Base-by-base conservation (phyloP, 2,888 invertebrate genomes). In the Limnephilus auricula region DNA sequence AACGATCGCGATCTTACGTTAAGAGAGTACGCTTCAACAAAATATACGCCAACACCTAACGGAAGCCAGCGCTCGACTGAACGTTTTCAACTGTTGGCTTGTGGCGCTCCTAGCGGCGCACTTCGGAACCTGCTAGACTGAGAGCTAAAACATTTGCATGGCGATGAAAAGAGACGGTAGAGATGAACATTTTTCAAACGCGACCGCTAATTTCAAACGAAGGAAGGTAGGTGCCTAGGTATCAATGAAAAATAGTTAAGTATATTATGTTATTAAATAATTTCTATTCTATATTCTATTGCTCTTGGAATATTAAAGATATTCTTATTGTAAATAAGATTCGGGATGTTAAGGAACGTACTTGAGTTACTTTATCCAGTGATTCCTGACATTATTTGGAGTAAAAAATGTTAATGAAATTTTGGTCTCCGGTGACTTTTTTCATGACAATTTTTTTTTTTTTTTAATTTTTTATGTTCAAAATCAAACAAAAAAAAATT, bases 1-100 rank as follows among this genome's bases (percentile, higher is more conserved):
- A 89, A 89, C 89, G 89, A 91, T 91, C 91, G 91, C 91, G 91
- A 91, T 91, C 82, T 91, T 89, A 83, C 84, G 32, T 32, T 50
- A 15, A 50, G 82, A 40, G 79, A 30, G 37, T 15, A 37, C 37
- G 79, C 40, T 50, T 82, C 25, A 2, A 82, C 65, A 31, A 25
- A 25, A 50, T 9, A 65, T n/a, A 65, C 80, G 4, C 25, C 89
- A 30, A 12, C 50, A n/a, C 32, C 18, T 18, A 65, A 32, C n/a
- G 90, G 40, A 85, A 87, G 89, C 89, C 91, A 90, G 90, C 91
- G 85, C 91, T 90, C 91, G 91, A 91, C 91, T 91, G 90, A 91
- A 79, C 87, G 89, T 65, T 85, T 37, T 83, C n/a, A 88, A 79
- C 89, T 89, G 86, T 85, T 79, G 91, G 45, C 80, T 50, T 78